A percentile compares a stretch with the other conserved stretches of the same genome.
Evolutionary conservation across 2,797 vertebrate species (phyloP).

Genomic region (Menidia menidia): DNA sequence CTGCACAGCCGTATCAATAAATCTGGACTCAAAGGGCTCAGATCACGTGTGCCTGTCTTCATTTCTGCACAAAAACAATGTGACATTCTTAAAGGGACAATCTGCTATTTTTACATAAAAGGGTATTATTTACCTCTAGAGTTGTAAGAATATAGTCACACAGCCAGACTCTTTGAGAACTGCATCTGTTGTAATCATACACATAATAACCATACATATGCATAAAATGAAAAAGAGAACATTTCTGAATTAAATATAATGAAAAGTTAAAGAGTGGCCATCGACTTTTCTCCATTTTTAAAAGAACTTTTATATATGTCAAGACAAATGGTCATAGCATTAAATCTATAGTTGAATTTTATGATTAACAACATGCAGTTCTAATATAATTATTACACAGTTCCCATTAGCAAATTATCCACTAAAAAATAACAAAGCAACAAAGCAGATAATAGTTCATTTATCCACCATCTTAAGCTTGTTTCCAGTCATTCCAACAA

Average conservation of each 20-base stretch:
- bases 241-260: too few relatives aligned
- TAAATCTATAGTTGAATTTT: neutral
- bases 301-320: neutral
- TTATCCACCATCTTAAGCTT: neutral
- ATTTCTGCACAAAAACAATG: constrained; percentile 48
- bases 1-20: constrained; percentile 87
- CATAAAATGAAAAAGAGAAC: too few relatives aligned
- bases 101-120: neutral
- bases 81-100: neutral
- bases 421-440: neutral
- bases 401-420: too few relatives aligned
- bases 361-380: too few relatives aligned
- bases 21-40: constrained; percentile 88
- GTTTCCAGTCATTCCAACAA: too few relatives aligned
- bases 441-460: neutral
- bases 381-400: too few relatives aligned
- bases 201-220: too few relatives aligned
- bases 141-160: neutral
- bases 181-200: too few relatives aligned
- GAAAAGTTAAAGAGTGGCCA: neutral
- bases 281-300: too few relatives aligned
- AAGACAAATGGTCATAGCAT: neutral
- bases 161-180: neutral
- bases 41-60: constrained; percentile 81
- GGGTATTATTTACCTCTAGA: neutral